These are phyloP conservation scores for Clarias macrocephalus DNA, from an alignment of 2,113 vertebrate species.

Conservation along the genomic window DNA sequence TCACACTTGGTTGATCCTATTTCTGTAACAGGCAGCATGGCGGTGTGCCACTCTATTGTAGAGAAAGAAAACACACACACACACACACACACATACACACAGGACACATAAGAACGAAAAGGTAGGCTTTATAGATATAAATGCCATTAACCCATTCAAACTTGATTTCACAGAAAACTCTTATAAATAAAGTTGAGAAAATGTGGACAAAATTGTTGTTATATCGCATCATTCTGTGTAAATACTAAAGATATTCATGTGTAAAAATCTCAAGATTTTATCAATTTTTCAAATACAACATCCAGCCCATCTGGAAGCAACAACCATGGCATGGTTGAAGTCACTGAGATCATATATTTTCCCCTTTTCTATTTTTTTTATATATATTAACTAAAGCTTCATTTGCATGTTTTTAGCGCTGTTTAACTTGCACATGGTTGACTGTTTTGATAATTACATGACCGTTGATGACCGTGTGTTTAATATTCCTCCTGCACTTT, in stretches of 20 bases:
- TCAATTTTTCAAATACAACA: background rate
- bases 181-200: background rate
- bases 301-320: background rate
- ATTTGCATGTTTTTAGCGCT: background rate
- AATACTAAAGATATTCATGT: background rate
- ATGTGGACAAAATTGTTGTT: background rate
- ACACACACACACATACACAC: background rate
- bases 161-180: background rate
- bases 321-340: background rate
- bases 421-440: background rate
- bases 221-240: background rate
- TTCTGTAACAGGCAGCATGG: background rate
- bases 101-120: background rate
- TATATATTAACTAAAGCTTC: background rate
- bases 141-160: background rate
- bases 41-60: background rate
- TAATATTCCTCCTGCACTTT: background rate
- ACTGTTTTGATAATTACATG: background rate
- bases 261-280: background rate
- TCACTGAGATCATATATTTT: background rate
- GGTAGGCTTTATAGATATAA: background rate
- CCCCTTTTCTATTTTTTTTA: background rate
- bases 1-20: background rate
- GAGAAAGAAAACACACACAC: constrained; percentile 2
- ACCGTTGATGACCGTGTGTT: background rate